phyloP scores from a whole-genome alignment of 1,140 invertebrate species.

The Brachystomella parvula region DNA sequence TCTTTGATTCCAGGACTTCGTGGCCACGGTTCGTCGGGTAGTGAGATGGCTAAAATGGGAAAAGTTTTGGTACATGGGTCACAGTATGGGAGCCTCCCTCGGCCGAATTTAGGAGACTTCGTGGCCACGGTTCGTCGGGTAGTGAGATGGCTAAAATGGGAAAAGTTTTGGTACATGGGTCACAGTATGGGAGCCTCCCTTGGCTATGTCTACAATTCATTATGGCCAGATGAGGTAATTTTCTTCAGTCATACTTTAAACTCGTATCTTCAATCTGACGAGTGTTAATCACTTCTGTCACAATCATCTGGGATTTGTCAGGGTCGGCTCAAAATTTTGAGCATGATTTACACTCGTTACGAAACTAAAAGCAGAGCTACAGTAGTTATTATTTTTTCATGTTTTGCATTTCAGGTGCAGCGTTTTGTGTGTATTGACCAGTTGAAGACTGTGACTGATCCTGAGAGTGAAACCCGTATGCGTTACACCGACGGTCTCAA shows the following conservation, averaged over 20 bases:
- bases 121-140: slow-evolving; percentile 46
- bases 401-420: slow-evolving; percentile 45
- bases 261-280: no score
- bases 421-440: slow-evolving; percentile 51
- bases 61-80: slow-evolving; percentile 52
- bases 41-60: slow-evolving; percentile 56
- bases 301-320: no score
- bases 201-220: slow-evolving; percentile 24
- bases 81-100: slow-evolving; percentile 52
- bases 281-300: no score
- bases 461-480: slow-evolving; percentile 39
- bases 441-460: slow-evolving; percentile 46
- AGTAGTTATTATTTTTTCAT: background rate
- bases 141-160: slow-evolving; percentile 55
- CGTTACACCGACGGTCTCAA: slow-evolving; percentile 43
- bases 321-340: no score
- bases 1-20: slow-evolving; percentile 40
- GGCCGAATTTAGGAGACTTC: slow-evolving; percentile 43
- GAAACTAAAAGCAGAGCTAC: background rate
- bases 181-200: slow-evolving; percentile 53
- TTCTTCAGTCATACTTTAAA: no score
- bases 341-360: background rate
- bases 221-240: slow-evolving; percentile 28
- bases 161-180: slow-evolving; percentile 52
- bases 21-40: slow-evolving; percentile 46